Percentiles rank a stretch among this genome's conserved stretches.
These are phyloP conservation scores for Calonectris borealis DNA, from an alignment of 2,113 vertebrate species.

Conservation along the genomic window DNA sequence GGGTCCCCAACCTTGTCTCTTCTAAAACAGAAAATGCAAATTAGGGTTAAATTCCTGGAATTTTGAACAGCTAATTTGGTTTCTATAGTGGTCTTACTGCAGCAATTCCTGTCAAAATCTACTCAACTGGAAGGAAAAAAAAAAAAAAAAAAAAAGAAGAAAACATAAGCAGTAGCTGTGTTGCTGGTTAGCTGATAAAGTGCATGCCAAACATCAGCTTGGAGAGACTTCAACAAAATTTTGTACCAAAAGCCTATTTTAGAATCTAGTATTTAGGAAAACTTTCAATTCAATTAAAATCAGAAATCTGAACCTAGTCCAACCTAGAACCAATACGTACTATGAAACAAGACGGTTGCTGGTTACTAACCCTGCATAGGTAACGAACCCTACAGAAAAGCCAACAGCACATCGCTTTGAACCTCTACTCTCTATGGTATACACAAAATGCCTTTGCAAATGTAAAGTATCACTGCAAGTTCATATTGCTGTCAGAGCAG, in stretches of 20 bases:
- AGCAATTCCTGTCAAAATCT: background rate
- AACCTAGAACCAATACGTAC: background rate
- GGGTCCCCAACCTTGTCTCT: background rate
- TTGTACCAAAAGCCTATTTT: background rate
- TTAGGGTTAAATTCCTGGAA: slow-evolving; percentile 29
- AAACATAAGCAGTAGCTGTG: background rate
- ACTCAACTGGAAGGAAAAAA: background rate
- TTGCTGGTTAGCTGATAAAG: background rate
- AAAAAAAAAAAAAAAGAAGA: background rate
- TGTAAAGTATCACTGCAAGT: background rate
- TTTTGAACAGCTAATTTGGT: slow-evolving; percentile 43
- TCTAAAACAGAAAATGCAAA: slow-evolving; percentile 50
- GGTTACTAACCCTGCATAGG: background rate
- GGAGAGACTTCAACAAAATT: background rate
- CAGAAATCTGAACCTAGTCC: background rate
- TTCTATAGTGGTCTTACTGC: background rate
- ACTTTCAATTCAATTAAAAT: background rate
- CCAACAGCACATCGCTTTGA: fast-evolving
- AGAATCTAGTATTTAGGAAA: background rate
- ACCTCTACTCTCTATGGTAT: background rate
- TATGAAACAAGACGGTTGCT: background rate
- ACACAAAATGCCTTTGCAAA: background rate
- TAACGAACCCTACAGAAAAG: background rate
- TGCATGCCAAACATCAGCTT: background rate
- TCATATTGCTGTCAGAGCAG: background rate